These are phyloP conservation scores for Triplophysa rosa DNA, from an alignment of 2,113 vertebrate species.

Conservation along the genomic window DNA sequence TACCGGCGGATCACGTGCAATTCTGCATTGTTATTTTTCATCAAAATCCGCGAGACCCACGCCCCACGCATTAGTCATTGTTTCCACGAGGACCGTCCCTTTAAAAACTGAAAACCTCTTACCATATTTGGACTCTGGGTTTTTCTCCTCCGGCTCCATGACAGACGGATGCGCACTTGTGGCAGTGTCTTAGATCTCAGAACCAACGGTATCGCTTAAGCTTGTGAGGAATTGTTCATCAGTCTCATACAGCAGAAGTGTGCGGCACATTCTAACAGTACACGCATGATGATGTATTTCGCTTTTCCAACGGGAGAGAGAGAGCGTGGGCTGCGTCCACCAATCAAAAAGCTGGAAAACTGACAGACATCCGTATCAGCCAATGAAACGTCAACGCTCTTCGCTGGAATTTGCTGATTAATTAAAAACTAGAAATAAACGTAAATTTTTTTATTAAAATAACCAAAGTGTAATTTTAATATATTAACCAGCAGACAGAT, in stretches of 20 bases:
- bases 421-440: neutral
- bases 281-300: neutral
- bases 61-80: slow-evolving; percentile 30
- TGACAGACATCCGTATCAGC: slow-evolving; percentile 1
- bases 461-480: neutral
- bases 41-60: slow-evolving; percentile 34
- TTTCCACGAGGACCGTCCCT: slow-evolving; percentile 16
- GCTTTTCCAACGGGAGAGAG: neutral
- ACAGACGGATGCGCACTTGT: neutral
- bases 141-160: slow-evolving; percentile 44
- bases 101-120: slow-evolving; percentile 2
- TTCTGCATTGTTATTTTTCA: neutral
- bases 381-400: slow-evolving; percentile 20
- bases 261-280: neutral
- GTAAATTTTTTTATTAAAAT: neutral
- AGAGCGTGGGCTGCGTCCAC: neutral
- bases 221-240: neutral
- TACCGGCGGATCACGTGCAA: neutral
- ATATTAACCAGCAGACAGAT: neutral
- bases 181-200: slow-evolving; percentile 2
- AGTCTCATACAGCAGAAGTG: slow-evolving; percentile 11
- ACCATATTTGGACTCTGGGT: slow-evolving; percentile 30
- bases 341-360: slow-evolving; percentile 14
- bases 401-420: neutral
- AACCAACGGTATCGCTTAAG: neutral